Evolutionary conservation across 2,888 invertebrate species (phyloP).

Genomic region (Gisinianus flammeolus): DNA sequence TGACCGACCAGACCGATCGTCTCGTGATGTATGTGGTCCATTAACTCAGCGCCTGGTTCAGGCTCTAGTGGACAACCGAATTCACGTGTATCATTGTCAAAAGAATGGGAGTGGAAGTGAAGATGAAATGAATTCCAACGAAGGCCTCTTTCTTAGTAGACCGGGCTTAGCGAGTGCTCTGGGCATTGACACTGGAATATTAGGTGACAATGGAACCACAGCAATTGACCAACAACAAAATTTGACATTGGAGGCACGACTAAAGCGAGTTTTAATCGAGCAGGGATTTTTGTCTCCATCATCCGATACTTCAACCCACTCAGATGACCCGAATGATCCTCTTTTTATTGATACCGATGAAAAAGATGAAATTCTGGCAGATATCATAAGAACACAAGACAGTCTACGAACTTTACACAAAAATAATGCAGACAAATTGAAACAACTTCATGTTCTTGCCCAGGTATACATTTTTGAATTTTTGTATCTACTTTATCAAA

Average conservation of each 20-base stretch:
- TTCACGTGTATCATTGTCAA: background rate
- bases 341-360: background rate
- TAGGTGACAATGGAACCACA: background rate
- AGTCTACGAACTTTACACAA: slow-evolving; percentile 11
- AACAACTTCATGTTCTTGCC: slow-evolving; percentile 16
- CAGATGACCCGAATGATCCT: background rate
- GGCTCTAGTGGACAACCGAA: slow-evolving; percentile 28
- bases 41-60: slow-evolving; percentile 31
- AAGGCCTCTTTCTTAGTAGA: slow-evolving; percentile 4
- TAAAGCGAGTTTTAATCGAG: slow-evolving; percentile 17
- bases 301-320: background rate
- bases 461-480: slow-evolving; percentile 12
- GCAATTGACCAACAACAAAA: background rate
- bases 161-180: slow-evolving; percentile 16
- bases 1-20: slow-evolving; percentile 3
- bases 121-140: background rate
- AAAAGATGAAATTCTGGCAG: slow-evolving; percentile 35
- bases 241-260: background rate
- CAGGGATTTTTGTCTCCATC: background rate
- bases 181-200: background rate
- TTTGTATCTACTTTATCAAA: slow-evolving; percentile 5
- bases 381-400: slow-evolving; percentile 26
- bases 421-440: slow-evolving; percentile 20
- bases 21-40: slow-evolving; percentile 8
- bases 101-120: background rate